Conservation (phyloP, 1,140 invertebrate genomes). For the Drosophila pallidifrons region DNA sequence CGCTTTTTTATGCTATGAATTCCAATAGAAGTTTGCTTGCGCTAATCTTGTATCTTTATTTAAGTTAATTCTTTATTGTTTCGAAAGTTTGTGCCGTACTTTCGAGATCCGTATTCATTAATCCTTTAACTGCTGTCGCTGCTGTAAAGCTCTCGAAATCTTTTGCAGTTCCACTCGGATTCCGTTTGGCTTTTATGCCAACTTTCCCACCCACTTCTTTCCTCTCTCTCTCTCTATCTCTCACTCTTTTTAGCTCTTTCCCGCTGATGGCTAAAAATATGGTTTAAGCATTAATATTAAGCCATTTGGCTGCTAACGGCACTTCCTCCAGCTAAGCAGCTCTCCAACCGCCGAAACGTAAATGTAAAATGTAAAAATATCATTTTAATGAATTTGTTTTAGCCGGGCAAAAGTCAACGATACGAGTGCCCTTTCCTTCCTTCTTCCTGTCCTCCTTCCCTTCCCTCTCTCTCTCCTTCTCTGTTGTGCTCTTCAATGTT, state of each 20-base stretch:
- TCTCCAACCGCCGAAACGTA: conserved; percentile 1
- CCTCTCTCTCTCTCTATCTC: background rate
- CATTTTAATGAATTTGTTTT: conserved; percentile 56
- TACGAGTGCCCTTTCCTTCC: conserved; percentile 14
- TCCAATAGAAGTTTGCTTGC: background rate
- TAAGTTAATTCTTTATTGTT: conserved; percentile 4
- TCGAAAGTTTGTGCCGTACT: background rate
- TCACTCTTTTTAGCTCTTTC: background rate
- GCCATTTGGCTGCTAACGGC: conserved; percentile 38
- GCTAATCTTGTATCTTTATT: background rate
- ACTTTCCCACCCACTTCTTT: background rate
- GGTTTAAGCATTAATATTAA: conserved; percentile 49
- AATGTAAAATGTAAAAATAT: conserved; percentile 43
- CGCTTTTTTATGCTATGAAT: too few relatives aligned
- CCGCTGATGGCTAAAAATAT: conserved; percentile 1
- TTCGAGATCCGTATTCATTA: background rate
- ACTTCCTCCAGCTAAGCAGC: conserved; percentile 10
- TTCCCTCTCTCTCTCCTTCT: background rate
- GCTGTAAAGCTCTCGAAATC: conserved; percentile 4
- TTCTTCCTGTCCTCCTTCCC: background rate
- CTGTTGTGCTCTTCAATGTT: background rate
- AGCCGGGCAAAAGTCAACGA: conserved; percentile 36
- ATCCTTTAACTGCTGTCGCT: conserved; percentile 1
- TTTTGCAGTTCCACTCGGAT: conserved; percentile 18
- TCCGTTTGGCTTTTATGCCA: conserved; percentile 6